Percentiles rank a stretch among this genome's conserved stretches.
These are phyloP conservation scores for Sylvia atricapilla DNA, from an alignment of 2,113 vertebrate species.

Conservation along the genomic window DNA sequence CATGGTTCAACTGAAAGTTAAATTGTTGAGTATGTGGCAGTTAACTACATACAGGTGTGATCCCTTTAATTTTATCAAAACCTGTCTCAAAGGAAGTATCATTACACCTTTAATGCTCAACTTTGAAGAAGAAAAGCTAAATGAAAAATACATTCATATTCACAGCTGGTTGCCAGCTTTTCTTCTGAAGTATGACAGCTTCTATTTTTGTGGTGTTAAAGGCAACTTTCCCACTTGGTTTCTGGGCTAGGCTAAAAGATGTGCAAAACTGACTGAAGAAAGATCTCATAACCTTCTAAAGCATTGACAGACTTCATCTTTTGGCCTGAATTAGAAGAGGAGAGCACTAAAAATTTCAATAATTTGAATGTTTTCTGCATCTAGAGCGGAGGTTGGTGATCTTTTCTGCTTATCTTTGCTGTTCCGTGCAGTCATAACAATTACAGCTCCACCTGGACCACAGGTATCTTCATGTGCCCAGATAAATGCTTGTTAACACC, in stretches of 20 bases:
- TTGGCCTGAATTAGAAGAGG: neutral
- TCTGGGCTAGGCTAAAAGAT: neutral
- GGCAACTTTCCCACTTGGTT: neutral
- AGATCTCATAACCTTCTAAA: neutral
- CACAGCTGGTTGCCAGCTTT: neutral
- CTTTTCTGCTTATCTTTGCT: neutral
- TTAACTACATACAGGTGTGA: neutral
- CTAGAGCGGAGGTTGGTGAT: neutral
- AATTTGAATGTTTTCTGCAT: neutral
- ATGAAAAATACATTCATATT: neutral
- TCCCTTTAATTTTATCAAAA: neutral
- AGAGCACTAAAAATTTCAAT: neutral
- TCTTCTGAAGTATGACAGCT: neutral
- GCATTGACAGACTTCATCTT: neutral
- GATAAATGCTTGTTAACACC: neutral
- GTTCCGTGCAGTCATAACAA: neutral
- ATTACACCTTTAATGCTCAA: neutral
- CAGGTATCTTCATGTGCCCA: neutral
- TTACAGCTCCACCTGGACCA: neutral
- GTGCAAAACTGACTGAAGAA: neutral
- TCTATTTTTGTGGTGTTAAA: neutral
- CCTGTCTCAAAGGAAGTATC: neutral
- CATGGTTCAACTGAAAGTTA: neutral
- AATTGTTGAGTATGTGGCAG: neutral
- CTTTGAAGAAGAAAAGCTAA: neutral